A percentile compares a stretch with the other conserved stretches of the same genome.
phyloP scores from a whole-genome alignment of 2,797 vertebrate species.

The Argyrosomus regius region DNA sequence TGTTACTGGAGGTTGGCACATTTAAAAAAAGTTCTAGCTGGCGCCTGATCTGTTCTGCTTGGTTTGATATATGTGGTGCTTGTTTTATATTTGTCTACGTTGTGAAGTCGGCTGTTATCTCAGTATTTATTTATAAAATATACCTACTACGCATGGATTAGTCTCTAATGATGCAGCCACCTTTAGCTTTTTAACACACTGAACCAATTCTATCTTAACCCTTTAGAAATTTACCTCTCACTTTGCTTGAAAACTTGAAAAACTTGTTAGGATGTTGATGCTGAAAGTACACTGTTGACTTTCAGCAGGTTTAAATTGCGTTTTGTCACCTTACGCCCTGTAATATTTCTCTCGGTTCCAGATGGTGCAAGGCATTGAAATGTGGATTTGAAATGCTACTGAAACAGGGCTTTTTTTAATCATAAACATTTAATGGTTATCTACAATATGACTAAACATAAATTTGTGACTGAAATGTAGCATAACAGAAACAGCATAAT shows the following conservation, averaged over 20 bases:
- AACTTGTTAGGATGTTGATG: background rate
- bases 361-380: background rate
- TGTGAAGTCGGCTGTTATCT: background rate
- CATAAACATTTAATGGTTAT: no score
- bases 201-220: background rate
- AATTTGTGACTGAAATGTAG: background rate
- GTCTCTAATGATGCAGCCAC: constrained; percentile 23
- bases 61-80: constrained; percentile 7
- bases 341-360: background rate
- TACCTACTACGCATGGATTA: constrained; percentile 21
- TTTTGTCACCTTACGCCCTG: background rate
- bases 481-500: background rate
- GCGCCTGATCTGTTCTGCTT: constrained; percentile 13
- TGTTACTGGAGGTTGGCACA: background rate
- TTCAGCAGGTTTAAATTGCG: background rate
- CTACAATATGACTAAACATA: background rate
- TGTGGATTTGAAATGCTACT: background rate
- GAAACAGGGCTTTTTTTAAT: no score
- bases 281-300: background rate
- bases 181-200: constrained; percentile 13
- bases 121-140: constrained; percentile 29
- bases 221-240: background rate
- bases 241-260: background rate
- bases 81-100: constrained; percentile 5
- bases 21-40: constrained; percentile 2